Evolutionary conservation across 2,888 invertebrate species (phyloP), one percentile per base, ranked within the genome.

Genomic region (Synanthedon tipuliformis): DNA sequence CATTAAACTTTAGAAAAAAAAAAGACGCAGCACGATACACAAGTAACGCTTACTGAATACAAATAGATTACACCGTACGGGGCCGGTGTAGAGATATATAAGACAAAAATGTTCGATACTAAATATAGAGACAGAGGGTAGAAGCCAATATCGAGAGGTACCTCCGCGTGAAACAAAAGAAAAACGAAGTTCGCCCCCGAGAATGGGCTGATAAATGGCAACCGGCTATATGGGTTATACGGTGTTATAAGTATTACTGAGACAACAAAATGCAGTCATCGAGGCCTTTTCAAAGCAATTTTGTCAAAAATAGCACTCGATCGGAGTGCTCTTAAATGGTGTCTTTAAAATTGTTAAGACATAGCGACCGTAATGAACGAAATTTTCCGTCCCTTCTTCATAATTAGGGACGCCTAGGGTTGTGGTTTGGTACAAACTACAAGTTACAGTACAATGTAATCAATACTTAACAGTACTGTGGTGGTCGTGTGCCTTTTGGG

Each of bases 281-380:
- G 49, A 41, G 40, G 13, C 15, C 52, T 52, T 52, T 52, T 52
- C 40, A 52, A n/a, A 18, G 50, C 50, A 50, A 52, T 50, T 45
- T 40, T 27, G 50, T 49, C 49, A 66, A 72, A 78, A 75, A 76
- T 69, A 68, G 68, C 64, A 64, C 64, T 62, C 68, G 63, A 63
- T 69, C 68, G 62, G 62, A 76, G 75, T 70, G 69, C 68, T 68
- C 73, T 73, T 73, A 73, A 75, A 72, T 73, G 69, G 69, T 69
- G 68, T 72, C 73, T 75, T 75, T 75, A 74, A 78, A 78, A 73
- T 73, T 68, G 69, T 69, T 69, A 69, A 71, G 71, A 73, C 66
- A 66, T 66, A 65, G 71, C 65, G 60, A 62, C 64, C 67, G 65
- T 74, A 71, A 77, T 74, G 66, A 73, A 72, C 68, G 68, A 65